These are phyloP conservation scores for Acrobasis suavella DNA, from an alignment of 2,888 invertebrate genomes.

Conservation along the genomic window DNA sequence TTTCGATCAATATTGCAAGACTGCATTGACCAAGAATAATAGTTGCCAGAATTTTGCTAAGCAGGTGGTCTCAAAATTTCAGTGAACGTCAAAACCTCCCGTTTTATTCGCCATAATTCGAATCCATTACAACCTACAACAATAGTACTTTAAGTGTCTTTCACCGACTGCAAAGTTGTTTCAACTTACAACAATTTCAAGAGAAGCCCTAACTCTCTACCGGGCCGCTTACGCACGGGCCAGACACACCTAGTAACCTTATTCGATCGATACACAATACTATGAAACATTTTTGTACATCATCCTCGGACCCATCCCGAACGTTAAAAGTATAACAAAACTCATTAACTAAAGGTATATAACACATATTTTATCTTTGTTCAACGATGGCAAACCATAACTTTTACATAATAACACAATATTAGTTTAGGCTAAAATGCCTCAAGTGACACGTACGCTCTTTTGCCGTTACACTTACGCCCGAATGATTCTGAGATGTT, in stretches of 20 bases:
- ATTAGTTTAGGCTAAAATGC: slow-evolving; percentile 68
- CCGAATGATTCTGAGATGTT: slow-evolving; percentile 55
- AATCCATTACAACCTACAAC: slow-evolving; percentile 62
- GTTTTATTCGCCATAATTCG: slow-evolving; percentile 43
- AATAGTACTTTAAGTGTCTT: slow-evolving; percentile 81
- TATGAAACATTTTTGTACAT: slow-evolving; percentile 77
- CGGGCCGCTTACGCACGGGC: slow-evolving; percentile 39
- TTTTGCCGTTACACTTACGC: slow-evolving; percentile 52
- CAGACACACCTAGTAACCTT: slow-evolving; percentile 64
- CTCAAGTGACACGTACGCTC: slow-evolving; percentile 53
- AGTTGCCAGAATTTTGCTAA: slow-evolving; percentile 12
- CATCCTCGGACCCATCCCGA: slow-evolving; percentile 57
- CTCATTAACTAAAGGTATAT: slow-evolving; percentile 75
- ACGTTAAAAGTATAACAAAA: slow-evolving; percentile 76
- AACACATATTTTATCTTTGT: slow-evolving; percentile 76
- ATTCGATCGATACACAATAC: slow-evolving; percentile 76
- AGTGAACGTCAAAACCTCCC: slow-evolving; percentile 45
- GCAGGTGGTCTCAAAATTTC: slow-evolving; percentile 33
- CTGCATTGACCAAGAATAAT: slow-evolving; percentile 15
- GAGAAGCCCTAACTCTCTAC: slow-evolving; percentile 62
- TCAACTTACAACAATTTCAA: slow-evolving; percentile 73
- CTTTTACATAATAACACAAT: slow-evolving; percentile 75
- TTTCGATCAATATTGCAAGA: neutral
- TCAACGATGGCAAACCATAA: slow-evolving; percentile 81
- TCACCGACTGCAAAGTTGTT: slow-evolving; percentile 61